Percentiles rank a stretch among this genome's conserved stretches.
Evolutionary conservation across 2,113 vertebrate genomes (phyloP).

Genomic region (Poeciliopsis prolifica): DNA sequence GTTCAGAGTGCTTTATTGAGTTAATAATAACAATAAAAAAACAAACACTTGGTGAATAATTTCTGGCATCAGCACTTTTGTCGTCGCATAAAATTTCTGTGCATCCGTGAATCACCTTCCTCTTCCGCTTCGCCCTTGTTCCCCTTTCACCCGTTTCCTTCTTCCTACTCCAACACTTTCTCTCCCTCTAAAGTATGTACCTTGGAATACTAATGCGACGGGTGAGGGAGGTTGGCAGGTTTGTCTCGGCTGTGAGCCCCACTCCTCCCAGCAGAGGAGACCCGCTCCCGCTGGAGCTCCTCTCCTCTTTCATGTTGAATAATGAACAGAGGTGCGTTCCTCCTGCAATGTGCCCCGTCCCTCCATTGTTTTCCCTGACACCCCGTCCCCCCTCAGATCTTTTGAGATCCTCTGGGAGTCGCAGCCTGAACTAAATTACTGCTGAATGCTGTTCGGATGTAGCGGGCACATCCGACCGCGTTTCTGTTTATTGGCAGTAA

Average conservation of each 20-base stretch:
- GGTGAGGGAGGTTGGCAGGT: conserved; percentile 79
- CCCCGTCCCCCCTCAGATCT: conserved; percentile 19
- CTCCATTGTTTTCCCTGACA: conserved; percentile 52
- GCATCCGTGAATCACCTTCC: conserved; percentile 39
- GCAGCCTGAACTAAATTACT: conserved; percentile 35
- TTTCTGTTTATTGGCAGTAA: too few relatives aligned
- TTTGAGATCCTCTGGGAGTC: conserved; percentile 26
- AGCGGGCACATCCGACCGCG: conserved; percentile 31
- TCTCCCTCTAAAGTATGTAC: conserved; percentile 56
- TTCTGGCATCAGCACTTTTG: conserved; percentile 69
- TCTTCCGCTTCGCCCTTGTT: conserved; percentile 40
- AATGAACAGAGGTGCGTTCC: conserved; percentile 77
- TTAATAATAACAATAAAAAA: conserved; percentile 46
- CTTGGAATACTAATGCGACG: conserved; percentile 79
- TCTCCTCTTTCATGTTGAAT: conserved; percentile 82
- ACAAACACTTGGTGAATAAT: conserved; percentile 40
- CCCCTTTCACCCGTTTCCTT: conserved; percentile 55
- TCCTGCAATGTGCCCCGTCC: conserved; percentile 47
- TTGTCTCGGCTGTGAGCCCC: conserved; percentile 70
- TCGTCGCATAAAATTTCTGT: conserved; percentile 34
- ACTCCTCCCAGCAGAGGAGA: conserved; percentile 79
- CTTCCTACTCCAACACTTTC: conserved; percentile 30
- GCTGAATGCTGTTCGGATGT: conserved; percentile 11
- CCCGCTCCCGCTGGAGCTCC: conserved; percentile 79
- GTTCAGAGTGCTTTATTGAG: conserved; percentile 68